Percentiles rank a stretch among this genome's conserved stretches.
These are phyloP conservation scores for Lates japonicus DNA, from an alignment of 2,797 vertebrate genomes.

Conservation along the genomic window DNA sequence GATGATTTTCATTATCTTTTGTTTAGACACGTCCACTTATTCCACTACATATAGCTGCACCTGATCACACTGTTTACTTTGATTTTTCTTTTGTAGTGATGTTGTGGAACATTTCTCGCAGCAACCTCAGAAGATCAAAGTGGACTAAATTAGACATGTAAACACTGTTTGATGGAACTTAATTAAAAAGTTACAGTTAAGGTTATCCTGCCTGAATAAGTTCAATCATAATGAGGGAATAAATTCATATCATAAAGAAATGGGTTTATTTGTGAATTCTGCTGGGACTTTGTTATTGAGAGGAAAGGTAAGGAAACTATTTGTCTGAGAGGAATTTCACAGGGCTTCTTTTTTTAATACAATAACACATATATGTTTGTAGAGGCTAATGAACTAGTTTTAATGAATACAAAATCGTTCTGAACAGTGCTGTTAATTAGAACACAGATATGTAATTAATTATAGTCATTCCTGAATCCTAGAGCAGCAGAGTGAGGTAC, in stretches of 20 bases:
- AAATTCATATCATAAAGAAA: constrained; percentile 72
- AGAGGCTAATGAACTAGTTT: constrained; percentile 46
- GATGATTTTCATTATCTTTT: constrained; percentile 60
- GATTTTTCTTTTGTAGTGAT: constrained; percentile 74
- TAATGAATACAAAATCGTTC: constrained; percentile 29
- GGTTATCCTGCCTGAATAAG: constrained; percentile 80
- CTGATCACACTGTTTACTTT: constrained; percentile 68
- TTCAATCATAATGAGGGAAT: constrained; percentile 83
- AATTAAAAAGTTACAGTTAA: constrained; percentile 79
- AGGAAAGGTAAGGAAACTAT: constrained; percentile 68
- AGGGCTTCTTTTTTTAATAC: constrained; percentile 36
- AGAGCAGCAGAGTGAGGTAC: not conserved
- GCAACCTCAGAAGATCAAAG: constrained; percentile 79
- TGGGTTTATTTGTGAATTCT: constrained; percentile 69
- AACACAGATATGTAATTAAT: constrained; percentile 8
- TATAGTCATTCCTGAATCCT: constrained; percentile 16
- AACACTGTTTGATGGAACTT: constrained; percentile 79
- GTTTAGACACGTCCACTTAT: constrained; percentile 41
- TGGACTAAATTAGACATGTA: constrained; percentile 79
- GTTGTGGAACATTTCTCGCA: constrained; percentile 52
- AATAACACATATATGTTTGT: constrained; percentile 25
- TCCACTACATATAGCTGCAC: constrained; percentile 51
- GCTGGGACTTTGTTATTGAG: constrained; percentile 66
- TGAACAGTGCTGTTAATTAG: not conserved
- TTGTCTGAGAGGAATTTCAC: constrained; percentile 54